phyloP scores from a whole-genome alignment of 2,113 vertebrate genomes.

The Litocranius walleri region DNA sequence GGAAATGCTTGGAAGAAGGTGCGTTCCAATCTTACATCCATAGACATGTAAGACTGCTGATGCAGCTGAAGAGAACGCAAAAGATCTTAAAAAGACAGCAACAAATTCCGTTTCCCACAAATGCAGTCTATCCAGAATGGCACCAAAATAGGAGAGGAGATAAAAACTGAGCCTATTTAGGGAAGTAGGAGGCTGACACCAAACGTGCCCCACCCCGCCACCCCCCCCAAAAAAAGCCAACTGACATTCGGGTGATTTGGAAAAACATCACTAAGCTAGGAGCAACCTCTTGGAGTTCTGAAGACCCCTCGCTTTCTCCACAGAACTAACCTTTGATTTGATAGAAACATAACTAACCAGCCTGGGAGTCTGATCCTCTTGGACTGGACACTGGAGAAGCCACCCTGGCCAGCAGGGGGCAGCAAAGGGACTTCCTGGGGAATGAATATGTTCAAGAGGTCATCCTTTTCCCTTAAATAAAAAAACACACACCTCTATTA shows the following conservation, averaged over 20 bases:
- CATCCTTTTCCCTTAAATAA: not conserved
- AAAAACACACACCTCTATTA: not conserved
- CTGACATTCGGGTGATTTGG: not conserved
- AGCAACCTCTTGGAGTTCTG: not conserved
- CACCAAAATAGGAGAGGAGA: not conserved
- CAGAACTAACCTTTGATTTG: not conserved
- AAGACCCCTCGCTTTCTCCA: rapidly evolving
- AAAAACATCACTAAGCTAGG: not conserved
- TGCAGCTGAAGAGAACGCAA: not conserved
- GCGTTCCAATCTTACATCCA: not conserved
- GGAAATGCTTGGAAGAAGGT: not conserved
- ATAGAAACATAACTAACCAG: not conserved
- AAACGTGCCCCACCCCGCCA: rapidly evolving
- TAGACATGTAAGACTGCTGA: not conserved
- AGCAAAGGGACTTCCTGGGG: not conserved
- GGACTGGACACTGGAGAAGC: not conserved
- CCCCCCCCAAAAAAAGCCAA: not conserved
- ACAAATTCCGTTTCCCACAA: not conserved
- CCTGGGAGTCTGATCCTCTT: not conserved
- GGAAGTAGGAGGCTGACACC: not conserved
- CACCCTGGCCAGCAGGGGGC: slow-evolving; percentile 42
- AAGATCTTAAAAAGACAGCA: not conserved
- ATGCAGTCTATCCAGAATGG: not conserved
- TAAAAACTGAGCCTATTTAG: not conserved
- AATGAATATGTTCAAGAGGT: not conserved